phyloP scores from a whole-genome alignment of 2,113 vertebrate genomes.

The Vulpes ferrilata region DNA sequence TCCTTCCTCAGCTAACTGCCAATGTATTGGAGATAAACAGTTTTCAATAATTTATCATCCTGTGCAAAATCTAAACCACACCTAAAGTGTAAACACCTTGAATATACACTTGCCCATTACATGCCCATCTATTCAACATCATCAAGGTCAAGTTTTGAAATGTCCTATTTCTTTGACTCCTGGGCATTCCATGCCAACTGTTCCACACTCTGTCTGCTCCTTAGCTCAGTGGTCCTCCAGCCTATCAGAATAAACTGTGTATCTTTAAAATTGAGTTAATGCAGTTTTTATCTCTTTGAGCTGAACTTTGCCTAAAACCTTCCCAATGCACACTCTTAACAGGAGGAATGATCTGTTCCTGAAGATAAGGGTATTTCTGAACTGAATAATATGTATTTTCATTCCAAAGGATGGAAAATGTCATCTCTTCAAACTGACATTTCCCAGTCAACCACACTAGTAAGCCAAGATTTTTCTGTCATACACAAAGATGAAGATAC shows the following conservation, averaged over 20 bases:
- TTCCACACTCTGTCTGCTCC: not conserved
- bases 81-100: not conserved
- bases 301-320: not conserved
- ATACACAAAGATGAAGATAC: not conserved
- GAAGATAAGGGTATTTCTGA: slow-evolving; percentile 48
- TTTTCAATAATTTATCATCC: not conserved
- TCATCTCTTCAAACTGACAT: not conserved
- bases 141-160: not conserved
- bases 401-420: slow-evolving; percentile 14
- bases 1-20: not conserved
- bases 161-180: not conserved
- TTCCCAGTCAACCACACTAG: not conserved
- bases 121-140: not conserved
- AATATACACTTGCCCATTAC: not conserved
- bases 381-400: not conserved
- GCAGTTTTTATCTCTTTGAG: not conserved
- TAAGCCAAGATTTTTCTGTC: not conserved
- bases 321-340: not conserved
- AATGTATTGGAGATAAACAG: not conserved
- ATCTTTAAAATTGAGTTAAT: not conserved
- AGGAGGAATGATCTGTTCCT: slow-evolving; percentile 17
- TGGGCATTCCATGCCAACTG: not conserved
- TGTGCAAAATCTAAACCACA: not conserved
- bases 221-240: not conserved
- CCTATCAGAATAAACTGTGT: not conserved